A percentile compares a stretch with the other conserved stretches of the same genome.
These are phyloP conservation scores for Scolanthus callimorphus DNA, from an alignment of 92 coral and sea anemone genomes.

Conservation along the genomic window DNA sequence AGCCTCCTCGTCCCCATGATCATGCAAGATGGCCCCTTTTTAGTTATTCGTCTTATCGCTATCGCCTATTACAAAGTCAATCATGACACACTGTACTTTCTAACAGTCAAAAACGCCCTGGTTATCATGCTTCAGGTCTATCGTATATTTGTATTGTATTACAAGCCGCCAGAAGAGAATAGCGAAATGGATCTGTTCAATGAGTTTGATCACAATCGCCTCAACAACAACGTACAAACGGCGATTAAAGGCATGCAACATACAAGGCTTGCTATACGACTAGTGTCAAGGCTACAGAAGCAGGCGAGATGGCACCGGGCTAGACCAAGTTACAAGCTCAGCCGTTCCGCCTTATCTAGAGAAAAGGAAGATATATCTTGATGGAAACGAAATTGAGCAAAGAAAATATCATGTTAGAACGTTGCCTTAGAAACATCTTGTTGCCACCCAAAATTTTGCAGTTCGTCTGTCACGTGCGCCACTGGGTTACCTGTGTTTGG, in stretches of 20 bases:
- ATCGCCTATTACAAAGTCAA: constrained; percentile 79
- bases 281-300: constrained; percentile 70
- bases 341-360: too few relatives aligned
- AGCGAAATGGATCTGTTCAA: constrained; percentile 69
- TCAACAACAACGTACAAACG: constrained; percentile 83
- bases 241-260: constrained; percentile 80
- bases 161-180: constrained; percentile 88
- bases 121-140: constrained; percentile 93
- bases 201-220: constrained; percentile 56
- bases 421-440: too few relatives aligned
- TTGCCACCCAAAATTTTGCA: too few relatives aligned
- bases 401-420: too few relatives aligned
- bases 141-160: constrained; percentile 85
- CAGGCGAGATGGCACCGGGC: constrained; percentile 48
- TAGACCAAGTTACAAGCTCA: constrained; percentile 26
- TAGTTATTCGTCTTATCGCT: constrained; percentile 74
- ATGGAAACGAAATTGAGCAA: too few relatives aligned
- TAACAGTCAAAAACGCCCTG: constrained; percentile 88
- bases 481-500: too few relatives aligned
- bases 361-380: too few relatives aligned
- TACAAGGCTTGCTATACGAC: constrained; percentile 72
- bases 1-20: constrained; percentile 82
- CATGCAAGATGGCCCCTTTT: constrained; percentile 90
- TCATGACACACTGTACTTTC: constrained; percentile 80
- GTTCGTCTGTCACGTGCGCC: too few relatives aligned